A percentile compares a stretch with the other conserved stretches of the same genome.
Conservation (phyloP, 2,797 vertebrate species). For the Tapirus indicus region DNA sequence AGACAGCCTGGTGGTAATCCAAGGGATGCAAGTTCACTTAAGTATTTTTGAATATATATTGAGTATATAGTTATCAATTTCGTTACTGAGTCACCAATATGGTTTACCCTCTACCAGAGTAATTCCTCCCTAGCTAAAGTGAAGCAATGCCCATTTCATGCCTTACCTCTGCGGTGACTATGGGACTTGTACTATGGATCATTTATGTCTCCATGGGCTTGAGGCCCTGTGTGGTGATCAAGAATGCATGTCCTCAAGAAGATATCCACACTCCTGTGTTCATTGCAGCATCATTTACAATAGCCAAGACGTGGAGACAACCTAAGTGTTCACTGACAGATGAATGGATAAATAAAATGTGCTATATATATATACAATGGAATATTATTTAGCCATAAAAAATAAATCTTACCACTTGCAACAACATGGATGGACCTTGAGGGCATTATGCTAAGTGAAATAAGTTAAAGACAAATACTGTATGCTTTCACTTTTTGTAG, state of each 20-base stretch:
- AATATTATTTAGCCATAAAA: not conserved
- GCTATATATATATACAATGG: too few relatives aligned
- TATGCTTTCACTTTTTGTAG: not conserved
- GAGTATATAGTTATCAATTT: not conserved
- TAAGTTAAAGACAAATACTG: not conserved
- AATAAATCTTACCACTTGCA: not conserved
- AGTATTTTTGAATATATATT: not conserved
- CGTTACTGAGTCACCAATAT: not conserved
- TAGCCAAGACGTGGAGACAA: not conserved
- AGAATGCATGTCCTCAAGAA: not conserved
- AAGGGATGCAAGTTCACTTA: not conserved
- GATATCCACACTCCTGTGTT: not conserved
- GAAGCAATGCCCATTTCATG: not conserved
- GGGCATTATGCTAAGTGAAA: not conserved
- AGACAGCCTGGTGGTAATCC: not conserved
- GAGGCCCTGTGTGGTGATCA: not conserved
- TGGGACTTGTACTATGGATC: not conserved
- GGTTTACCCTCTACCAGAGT: not conserved
- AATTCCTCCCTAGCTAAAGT: not conserved
- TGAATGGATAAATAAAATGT: not conserved
- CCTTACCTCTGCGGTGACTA: not conserved
- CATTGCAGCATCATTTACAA: not conserved
- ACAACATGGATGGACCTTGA: not conserved
- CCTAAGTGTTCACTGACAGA: not conserved
- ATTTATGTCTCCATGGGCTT: not conserved